These are phyloP conservation scores for Halictus ligatus DNA, from an alignment of 2,888 invertebrate genomes.

Conservation along the genomic window DNA sequence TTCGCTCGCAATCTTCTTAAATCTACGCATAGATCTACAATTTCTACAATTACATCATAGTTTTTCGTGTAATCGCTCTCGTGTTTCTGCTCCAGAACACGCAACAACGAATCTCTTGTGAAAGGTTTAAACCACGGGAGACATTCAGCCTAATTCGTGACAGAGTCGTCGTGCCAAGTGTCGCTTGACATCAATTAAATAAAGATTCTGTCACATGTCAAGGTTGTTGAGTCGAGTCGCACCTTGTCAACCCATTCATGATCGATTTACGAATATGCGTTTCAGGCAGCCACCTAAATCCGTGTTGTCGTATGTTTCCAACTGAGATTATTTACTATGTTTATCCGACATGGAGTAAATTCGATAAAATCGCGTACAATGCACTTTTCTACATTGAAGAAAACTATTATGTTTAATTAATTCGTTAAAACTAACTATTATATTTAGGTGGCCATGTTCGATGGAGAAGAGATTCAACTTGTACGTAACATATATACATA, in stretches of 20 bases:
- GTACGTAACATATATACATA: neutral
- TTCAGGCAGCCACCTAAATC: neutral
- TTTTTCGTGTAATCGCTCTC: neutral
- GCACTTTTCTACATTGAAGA: neutral
- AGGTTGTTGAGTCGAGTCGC: constrained; percentile 61
- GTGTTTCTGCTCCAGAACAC: constrained; percentile 47
- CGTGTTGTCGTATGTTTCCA: neutral
- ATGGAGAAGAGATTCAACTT: neutral
- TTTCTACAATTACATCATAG: constrained; percentile 19
- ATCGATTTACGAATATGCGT: neutral
- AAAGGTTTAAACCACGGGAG: constrained; percentile 27
- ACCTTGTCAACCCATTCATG: constrained; percentile 38
- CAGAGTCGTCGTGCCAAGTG: constrained; percentile 71
- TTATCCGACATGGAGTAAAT: neutral
- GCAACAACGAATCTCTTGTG: constrained; percentile 41
- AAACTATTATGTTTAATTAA: too few relatives aligned
- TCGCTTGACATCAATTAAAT: constrained; percentile 73
- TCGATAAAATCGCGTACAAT: neutral
- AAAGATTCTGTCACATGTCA: constrained; percentile 73
- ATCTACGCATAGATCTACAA: neutral
- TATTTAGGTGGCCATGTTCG: neutral
- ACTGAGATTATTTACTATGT: neutral
- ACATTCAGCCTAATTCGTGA: constrained; percentile 67
- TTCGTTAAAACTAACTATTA: too few relatives aligned
- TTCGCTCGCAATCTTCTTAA: constrained; percentile 4